phyloP scores from a whole-genome alignment of 2,888 invertebrate species.

The Antheraea yamamai region DNA sequence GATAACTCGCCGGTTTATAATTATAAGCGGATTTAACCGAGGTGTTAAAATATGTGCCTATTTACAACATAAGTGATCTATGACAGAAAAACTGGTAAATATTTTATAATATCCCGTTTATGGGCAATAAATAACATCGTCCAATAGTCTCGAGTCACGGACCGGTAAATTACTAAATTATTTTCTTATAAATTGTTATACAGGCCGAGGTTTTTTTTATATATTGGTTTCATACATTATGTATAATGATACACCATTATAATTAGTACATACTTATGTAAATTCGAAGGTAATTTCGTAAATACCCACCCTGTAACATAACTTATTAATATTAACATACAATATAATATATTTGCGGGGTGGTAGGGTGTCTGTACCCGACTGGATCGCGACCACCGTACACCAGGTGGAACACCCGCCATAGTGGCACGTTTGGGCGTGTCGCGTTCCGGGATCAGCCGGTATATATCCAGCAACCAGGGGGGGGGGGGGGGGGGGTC shows the following conservation, averaged over 20 bases:
- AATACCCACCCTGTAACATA: slow-evolving; percentile 14
- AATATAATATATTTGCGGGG: too few species aligned
- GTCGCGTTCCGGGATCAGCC: too few species aligned
- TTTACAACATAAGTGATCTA: slow-evolving; percentile 36
- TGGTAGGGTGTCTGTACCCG: too few species aligned
- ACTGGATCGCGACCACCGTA: too few species aligned
- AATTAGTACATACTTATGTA: slow-evolving; percentile 21
- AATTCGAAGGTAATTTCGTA: slow-evolving; percentile 5
- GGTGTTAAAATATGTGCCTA: slow-evolving; percentile 37
- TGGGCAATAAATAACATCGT: slow-evolving; percentile 35
- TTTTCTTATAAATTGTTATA: slow-evolving; percentile 26
- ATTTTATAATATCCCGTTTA: slow-evolving; percentile 37
- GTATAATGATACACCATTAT: not conserved
- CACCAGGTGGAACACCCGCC: too few species aligned
- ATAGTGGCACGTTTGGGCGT: too few species aligned
- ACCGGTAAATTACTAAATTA: slow-evolving; percentile 38
- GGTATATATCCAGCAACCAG: too few species aligned
- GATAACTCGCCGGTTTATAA: slow-evolving; percentile 36
- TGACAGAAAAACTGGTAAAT: slow-evolving; percentile 36
- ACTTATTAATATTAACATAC: not conserved
- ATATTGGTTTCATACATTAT: slow-evolving; percentile 9
- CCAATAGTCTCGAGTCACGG: slow-evolving; percentile 31
- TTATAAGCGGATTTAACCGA: slow-evolving; percentile 37
- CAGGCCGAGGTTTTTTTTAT: slow-evolving; percentile 11
- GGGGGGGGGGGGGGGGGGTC: too few species aligned